Evolutionary conservation across 2,888 invertebrate genomes (phyloP).

Genomic region (Plemyria rubiginata): DNA sequence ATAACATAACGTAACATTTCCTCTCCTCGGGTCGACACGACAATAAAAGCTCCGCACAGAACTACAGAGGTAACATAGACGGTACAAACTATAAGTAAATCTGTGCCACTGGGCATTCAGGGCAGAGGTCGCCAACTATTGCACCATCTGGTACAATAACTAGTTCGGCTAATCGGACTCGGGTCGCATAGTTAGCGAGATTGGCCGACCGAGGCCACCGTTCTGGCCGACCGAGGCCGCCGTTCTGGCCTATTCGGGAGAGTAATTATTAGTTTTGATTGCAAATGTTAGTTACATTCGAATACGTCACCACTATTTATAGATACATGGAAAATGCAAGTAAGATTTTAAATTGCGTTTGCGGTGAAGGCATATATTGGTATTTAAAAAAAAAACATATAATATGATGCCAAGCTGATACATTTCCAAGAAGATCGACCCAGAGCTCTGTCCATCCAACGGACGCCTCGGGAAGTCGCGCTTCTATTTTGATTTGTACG

Average conservation of each 20-base stretch:
- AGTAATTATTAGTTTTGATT: slow-evolving; percentile 26
- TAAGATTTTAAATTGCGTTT: too few relatives aligned
- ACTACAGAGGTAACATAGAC: neutral
- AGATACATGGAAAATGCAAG: too few relatives aligned
- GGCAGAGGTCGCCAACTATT: slow-evolving; percentile 27
- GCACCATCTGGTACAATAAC: slow-evolving; percentile 23
- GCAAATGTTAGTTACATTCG: slow-evolving; percentile 5
- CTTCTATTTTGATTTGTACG: too few relatives aligned
- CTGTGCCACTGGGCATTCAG: slow-evolving; percentile 14
- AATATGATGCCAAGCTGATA: too few relatives aligned
- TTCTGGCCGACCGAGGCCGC: slow-evolving; percentile 20
- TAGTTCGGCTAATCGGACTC: slow-evolving; percentile 20
- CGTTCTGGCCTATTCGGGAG: slow-evolving; percentile 19
- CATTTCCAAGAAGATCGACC: too few relatives aligned
- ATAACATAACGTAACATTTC: too few relatives aligned
- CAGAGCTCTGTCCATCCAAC: too few relatives aligned
- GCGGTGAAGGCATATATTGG: too few relatives aligned
- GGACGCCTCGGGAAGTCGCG: too few relatives aligned
- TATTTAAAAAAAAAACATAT: too few relatives aligned
- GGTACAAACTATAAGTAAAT: slow-evolving; percentile 2
- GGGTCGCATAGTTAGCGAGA: slow-evolving; percentile 29
- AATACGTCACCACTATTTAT: too few relatives aligned
- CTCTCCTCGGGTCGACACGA: too few relatives aligned
- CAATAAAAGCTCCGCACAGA: neutral
- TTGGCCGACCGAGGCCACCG: slow-evolving; percentile 21